Evolutionary conservation across 2,113 vertebrate species (phyloP).

Genomic region (Micronycteris hirsuta): DNA sequence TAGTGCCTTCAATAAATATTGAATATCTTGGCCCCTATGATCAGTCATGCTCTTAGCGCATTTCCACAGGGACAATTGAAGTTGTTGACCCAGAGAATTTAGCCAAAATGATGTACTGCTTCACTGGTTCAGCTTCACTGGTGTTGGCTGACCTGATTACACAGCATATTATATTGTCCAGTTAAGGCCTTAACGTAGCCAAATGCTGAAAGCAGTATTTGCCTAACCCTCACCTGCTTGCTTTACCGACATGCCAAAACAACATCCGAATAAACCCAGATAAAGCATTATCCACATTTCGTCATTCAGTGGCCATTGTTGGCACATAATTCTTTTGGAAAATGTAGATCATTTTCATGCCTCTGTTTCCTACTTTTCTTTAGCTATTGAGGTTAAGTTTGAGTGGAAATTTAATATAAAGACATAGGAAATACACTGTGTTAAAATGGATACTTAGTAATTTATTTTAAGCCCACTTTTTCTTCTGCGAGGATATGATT

Average conservation of each 20-base stretch:
- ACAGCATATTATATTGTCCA: neutral
- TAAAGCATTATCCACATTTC: neutral
- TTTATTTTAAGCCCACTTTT: constrained; percentile 12
- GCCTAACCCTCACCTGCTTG: neutral
- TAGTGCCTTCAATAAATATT: neutral
- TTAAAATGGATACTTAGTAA: neutral
- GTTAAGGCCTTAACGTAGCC: neutral
- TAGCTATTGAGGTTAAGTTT: neutral
- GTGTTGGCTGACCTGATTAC: neutral
- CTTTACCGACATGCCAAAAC: neutral
- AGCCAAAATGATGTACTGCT: neutral
- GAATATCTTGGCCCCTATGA: neutral
- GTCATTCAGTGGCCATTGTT: neutral
- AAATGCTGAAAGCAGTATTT: neutral
- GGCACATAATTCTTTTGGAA: neutral
- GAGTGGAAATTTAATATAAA: neutral
- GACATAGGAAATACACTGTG: neutral
- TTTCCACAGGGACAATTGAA: neutral
- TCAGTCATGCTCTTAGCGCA: neutral
- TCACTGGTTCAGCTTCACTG: neutral
- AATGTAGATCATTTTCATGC: neutral
- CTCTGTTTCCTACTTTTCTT: neutral
- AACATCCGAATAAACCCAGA: neutral
- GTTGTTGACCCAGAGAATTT: neutral
- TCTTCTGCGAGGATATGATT: neutral